Base-by-base conservation (phyloP, 2,888 invertebrate species). In the Leucophenga maculata region DNA sequence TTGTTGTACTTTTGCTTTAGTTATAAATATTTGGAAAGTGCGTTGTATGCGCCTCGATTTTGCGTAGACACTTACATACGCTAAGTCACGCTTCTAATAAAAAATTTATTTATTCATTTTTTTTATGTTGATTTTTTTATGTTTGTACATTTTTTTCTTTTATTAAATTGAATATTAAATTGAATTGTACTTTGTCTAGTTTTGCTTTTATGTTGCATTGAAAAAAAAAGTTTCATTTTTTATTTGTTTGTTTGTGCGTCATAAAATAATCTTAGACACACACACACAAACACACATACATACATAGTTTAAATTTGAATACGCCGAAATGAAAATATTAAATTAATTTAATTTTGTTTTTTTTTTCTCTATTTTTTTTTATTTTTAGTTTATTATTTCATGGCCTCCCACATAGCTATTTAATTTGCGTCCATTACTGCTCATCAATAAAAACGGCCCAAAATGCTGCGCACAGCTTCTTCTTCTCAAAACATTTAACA, bases 141-240 rank as follows among this genome's bases (percentile, higher is more conserved):
- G 74, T 72, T 72, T 80, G 79, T 77, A 76, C 80, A 77, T 70
- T 74, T 69, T 70, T 70, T 66, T 68, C 62, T 64, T 22, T 55
- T 39, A 14, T 62, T 64, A 11, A 18, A 22, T 11, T 22, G 26
- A 18, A 22, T 57, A 22, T 22, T 57, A 18, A 18, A 26, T 57
- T 57, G 6, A 22, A 16, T 18, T 50, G 31, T 31, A 20, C 44
- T 67, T 46, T 57, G 26, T 67, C n/a, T n/a, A 16, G 55, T 26
- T 55, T 67, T 55, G 44, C 22, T 55, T 46, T 60, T n/a, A 16
- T 14, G 50, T 18, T 52, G 52, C 11, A 16, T 16, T 48, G 6
- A 48, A 48, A 20, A 52, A 52, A 16, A n/a, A n/a, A n/a, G n/a
- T n/a, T n/a, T 18, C 16, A 16, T 52, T 52, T 18, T 52, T 52